Conservation (phyloP, 2,113 vertebrate species). For the Anhinga rufa region DNA sequence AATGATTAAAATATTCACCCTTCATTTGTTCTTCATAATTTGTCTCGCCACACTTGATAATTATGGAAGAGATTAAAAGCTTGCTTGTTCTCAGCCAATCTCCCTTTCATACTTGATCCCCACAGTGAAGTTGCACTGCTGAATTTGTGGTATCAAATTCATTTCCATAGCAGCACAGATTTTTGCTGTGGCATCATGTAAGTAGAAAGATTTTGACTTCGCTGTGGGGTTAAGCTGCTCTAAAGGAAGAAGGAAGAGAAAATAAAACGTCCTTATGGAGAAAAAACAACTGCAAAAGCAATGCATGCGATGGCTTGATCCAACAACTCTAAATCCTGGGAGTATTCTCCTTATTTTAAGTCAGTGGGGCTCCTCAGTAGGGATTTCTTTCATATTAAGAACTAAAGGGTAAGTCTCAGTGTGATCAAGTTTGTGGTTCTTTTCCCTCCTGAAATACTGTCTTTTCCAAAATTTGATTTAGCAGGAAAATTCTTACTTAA, state of each 20-base stretch:
- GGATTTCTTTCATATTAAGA: not conserved
- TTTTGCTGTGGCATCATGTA: not conserved
- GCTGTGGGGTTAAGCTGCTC: conserved; percentile 7
- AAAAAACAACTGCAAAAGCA: not conserved
- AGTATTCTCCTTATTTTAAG: not conserved
- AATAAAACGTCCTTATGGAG: not conserved
- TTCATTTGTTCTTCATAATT: conserved; percentile 44
- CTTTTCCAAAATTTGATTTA: not conserved
- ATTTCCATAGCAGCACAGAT: conserved; percentile 5
- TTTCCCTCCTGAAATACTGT: not conserved
- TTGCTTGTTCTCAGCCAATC: conserved; percentile 15
- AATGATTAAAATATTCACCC: conserved; percentile 38
- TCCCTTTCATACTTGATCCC: conserved; percentile 25
- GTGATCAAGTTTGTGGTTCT: not conserved
- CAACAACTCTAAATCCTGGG: not conserved
- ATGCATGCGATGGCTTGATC: not conserved
- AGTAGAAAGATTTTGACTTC: conserved; percentile 20
- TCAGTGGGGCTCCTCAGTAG: not conserved
- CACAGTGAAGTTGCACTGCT: not conserved
- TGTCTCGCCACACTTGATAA: not conserved
- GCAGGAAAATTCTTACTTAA: not conserved
- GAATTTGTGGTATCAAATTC: conserved; percentile 11
- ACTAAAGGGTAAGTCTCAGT: not conserved
- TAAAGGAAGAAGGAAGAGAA: not conserved
- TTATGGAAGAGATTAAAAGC: conserved; percentile 36